phyloP scores from a whole-genome alignment of 2,888 invertebrate species.

The Drosophila parthenogenetica region DNA sequence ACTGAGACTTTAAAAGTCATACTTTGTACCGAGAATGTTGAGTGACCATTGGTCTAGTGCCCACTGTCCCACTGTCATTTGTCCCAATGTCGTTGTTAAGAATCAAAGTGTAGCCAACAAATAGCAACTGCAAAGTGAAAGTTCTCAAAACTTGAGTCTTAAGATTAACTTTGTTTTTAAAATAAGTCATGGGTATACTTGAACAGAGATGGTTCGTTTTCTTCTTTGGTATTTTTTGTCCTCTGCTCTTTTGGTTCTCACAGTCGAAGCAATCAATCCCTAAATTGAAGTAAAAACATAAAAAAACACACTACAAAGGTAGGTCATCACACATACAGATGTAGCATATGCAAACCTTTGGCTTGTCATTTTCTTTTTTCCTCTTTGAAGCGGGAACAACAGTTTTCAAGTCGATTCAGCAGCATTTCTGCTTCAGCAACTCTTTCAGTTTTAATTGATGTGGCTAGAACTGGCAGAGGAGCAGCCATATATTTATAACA shows the following conservation, averaged over 20 bases:
- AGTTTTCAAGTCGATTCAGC: slow-evolving; percentile 8
- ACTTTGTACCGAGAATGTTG: too few relatives aligned
- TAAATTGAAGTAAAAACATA: neutral
- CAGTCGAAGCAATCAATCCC: too few relatives aligned
- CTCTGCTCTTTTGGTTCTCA: too few relatives aligned
- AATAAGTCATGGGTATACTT: too few relatives aligned
- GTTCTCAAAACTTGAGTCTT: too few relatives aligned
- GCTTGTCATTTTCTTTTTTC: neutral
- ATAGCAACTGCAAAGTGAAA: too few relatives aligned
- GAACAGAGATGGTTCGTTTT: too few relatives aligned
- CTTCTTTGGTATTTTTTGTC: too few relatives aligned
- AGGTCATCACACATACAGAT: neutral
- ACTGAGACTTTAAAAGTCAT: neutral
- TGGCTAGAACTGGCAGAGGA: neutral
- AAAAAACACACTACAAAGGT: neutral
- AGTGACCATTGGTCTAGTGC: too few relatives aligned
- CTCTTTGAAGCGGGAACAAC: slow-evolving; percentile 10
- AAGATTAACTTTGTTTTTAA: too few relatives aligned
- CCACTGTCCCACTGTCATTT: too few relatives aligned
- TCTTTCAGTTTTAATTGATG: slow-evolving; percentile 62
- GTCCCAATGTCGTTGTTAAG: too few relatives aligned
- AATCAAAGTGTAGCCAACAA: slow-evolving; percentile 1
- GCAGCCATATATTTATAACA: slow-evolving; percentile 14
- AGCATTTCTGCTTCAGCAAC: slow-evolving; percentile 33
- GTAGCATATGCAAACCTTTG: slow-evolving; percentile 2